These are phyloP conservation scores for Conops quadrifasciatus DNA, from an alignment of 2,888 invertebrate genomes.

Conservation along the genomic window DNA sequence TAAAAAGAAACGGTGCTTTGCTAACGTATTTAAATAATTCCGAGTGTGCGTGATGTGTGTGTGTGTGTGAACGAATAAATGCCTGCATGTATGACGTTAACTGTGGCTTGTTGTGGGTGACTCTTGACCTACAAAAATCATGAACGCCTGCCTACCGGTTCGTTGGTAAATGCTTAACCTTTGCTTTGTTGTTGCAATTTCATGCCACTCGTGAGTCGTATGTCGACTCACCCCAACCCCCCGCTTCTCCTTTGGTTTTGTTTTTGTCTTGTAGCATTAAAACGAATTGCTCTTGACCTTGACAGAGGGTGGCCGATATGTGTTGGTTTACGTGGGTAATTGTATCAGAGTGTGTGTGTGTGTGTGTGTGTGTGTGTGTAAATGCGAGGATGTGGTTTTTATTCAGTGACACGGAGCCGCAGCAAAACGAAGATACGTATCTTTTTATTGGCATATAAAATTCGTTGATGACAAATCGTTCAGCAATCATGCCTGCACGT, in stretches of 20 bases:
- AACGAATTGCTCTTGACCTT: conserved; percentile 40
- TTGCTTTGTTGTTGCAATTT: conserved; percentile 25
- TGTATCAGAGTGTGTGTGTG: background rate
- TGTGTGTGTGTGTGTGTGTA: background rate
- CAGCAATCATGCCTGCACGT: background rate
- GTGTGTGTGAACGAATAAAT: background rate
- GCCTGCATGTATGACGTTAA: conserved; percentile 2
- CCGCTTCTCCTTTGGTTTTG: background rate
- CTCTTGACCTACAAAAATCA: conserved; percentile 39
- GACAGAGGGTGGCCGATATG: conserved; percentile 9
- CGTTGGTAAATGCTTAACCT: conserved; percentile 24
- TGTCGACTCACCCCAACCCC: too few relatives aligned
- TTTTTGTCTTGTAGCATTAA: conserved; percentile 12
- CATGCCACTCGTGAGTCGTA: too few relatives aligned
- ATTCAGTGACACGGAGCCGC: background rate
- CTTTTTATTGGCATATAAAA: conserved; percentile 18
- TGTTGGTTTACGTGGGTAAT: background rate
- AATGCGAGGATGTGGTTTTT: background rate
- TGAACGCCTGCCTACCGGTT: conserved; percentile 13
- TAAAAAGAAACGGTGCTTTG: too few relatives aligned
- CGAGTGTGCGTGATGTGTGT: background rate
- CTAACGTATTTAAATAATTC: too few relatives aligned
- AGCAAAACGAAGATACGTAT: background rate
- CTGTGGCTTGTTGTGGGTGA: conserved; percentile 23
- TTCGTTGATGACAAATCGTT: background rate